Conservation (phyloP, 2,888 invertebrate genomes). For the Hypsopygia costalis region DNA sequence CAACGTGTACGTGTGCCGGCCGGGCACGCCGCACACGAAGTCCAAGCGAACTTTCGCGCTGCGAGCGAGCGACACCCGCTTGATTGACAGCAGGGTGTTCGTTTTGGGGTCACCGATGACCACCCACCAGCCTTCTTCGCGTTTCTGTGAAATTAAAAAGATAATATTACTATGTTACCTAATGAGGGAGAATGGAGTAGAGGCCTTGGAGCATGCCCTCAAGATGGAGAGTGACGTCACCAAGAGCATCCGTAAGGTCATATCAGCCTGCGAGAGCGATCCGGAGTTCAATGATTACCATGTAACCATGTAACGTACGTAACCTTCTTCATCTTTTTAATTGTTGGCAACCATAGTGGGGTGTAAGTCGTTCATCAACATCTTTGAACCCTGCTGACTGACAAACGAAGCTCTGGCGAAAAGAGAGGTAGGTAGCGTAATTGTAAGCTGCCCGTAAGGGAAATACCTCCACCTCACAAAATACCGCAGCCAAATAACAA, state of each 20-base stretch:
- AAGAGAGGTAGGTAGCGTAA: too few relatives aligned
- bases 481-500: too few relatives aligned
- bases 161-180: too few relatives aligned
- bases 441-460: too few relatives aligned
- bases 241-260: constrained; percentile 85
- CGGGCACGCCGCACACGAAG: constrained; percentile 95
- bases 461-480: too few relatives aligned
- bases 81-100: constrained; percentile 97
- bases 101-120: constrained; percentile 98
- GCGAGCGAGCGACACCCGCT: constrained; percentile 96
- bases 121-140: constrained; percentile 98
- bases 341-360: too few relatives aligned
- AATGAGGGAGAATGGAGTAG: constrained; percentile 82
- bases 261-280: constrained; percentile 84
- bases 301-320: too few relatives aligned
- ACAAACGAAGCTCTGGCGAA: too few relatives aligned
- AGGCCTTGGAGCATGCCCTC: constrained; percentile 88
- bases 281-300: constrained; percentile 88
- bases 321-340: too few relatives aligned
- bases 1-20: constrained; percentile 94
- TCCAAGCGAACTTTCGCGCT: constrained; percentile 92
- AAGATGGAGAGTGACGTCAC: constrained; percentile 90
- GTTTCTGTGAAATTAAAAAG: constrained; percentile 82
- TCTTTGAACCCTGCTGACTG: too few relatives aligned
- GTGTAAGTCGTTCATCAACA: too few relatives aligned